phyloP scores from a whole-genome alignment of 2,113 vertebrate species.

The Girardinichthys multiradiatus region DNA sequence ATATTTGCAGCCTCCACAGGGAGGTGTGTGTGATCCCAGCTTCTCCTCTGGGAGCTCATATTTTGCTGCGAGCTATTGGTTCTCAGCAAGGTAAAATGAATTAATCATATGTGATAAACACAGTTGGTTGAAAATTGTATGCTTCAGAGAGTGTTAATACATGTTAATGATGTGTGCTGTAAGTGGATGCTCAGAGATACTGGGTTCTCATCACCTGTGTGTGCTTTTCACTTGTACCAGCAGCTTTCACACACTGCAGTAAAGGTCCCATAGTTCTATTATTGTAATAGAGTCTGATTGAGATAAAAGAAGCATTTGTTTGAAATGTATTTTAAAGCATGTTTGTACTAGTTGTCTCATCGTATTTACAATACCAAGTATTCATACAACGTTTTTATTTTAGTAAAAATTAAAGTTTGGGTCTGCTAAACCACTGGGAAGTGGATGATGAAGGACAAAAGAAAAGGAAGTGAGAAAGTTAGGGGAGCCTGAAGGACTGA shows the following conservation, averaged over 20 bases:
- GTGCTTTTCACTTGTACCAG: background rate
- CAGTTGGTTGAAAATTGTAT: background rate
- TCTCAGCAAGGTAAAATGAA: background rate
- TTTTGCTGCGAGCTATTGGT: background rate
- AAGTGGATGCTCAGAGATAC: background rate
- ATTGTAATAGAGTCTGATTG: too few relatives aligned
- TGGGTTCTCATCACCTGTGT: background rate
- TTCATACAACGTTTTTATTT: background rate
- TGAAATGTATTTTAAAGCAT: too few relatives aligned
- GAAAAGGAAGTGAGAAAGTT: background rate
- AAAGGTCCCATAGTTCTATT: too few relatives aligned
- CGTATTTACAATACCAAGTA: too few relatives aligned
- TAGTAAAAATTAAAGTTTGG: background rate
- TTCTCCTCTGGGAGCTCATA: background rate
- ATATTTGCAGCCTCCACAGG: background rate
- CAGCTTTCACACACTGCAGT: too few relatives aligned
- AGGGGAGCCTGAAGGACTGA: background rate
- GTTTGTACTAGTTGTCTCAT: too few relatives aligned
- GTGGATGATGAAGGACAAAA: background rate
- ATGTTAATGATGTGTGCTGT: background rate
- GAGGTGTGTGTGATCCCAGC: too few relatives aligned
- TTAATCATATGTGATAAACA: background rate
- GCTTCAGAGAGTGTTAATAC: background rate
- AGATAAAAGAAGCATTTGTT: too few relatives aligned
- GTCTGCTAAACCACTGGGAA: background rate